Evolutionary conservation across 2,888 invertebrate genomes (phyloP).

Genomic region (Cartodere bifasciata): DNA sequence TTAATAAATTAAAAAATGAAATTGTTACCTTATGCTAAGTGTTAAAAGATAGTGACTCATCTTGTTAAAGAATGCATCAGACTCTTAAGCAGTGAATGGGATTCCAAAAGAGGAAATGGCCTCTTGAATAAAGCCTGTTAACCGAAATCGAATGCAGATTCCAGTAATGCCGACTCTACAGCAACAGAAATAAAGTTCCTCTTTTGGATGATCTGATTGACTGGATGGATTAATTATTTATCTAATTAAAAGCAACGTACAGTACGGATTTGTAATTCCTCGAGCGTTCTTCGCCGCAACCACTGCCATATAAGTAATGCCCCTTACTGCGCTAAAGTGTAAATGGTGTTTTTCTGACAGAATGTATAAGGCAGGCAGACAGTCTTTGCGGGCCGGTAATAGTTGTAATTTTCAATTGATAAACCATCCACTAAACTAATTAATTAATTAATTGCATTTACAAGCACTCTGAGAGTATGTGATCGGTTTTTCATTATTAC

Average conservation of each 20-base stretch:
- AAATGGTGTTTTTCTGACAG: constrained; percentile 30
- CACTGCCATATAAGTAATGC: constrained; percentile 27
- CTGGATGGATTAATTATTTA: constrained; percentile 32
- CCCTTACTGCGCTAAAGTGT: constrained; percentile 32
- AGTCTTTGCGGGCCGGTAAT: constrained; percentile 23
- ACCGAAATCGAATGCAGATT: too few relatives aligned
- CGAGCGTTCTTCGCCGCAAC: constrained; percentile 21
- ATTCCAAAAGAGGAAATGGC: too few relatives aligned
- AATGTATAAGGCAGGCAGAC: constrained; percentile 28
- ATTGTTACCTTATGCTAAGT: too few relatives aligned
- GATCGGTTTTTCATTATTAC: constrained; percentile 24
- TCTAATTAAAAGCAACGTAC: constrained; percentile 31
- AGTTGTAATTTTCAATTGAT: constrained; percentile 34
- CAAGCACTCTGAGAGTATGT: constrained; percentile 22
- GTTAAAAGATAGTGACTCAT: too few relatives aligned
- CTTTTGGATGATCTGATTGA: constrained; percentile 32
- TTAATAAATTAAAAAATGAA: too few relatives aligned
- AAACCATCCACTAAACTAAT: constrained; percentile 32
- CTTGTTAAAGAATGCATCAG: too few relatives aligned
- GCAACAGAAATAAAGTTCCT: too few relatives aligned
- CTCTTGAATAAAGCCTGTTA: too few relatives aligned
- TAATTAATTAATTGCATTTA: constrained; percentile 31
- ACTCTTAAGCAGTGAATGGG: too few relatives aligned
- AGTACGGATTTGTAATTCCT: constrained; percentile 29
- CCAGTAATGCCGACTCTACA: too few relatives aligned